Conservation (phyloP, 2,797 vertebrate species). For the Hylomyscus alleni region DNA sequence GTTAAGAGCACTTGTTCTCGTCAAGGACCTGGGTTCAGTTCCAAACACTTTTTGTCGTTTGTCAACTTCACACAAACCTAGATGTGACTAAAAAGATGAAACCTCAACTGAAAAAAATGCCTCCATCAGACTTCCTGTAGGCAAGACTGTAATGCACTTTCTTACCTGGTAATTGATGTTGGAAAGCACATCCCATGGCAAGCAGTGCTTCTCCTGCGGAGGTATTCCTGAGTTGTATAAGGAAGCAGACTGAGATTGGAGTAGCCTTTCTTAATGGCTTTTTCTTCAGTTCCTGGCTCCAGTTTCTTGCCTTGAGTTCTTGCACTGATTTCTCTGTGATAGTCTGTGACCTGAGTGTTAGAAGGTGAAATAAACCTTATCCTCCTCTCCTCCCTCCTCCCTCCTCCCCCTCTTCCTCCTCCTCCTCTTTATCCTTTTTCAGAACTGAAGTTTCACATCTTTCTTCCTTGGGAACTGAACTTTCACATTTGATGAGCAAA, state of each 20-base stretch:
- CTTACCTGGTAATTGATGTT: not conserved
- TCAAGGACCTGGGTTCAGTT: not conserved
- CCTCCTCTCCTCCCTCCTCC: too few relatives aligned
- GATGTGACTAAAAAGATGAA: not conserved
- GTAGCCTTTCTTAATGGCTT: not conserved
- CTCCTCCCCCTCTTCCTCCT: not conserved
- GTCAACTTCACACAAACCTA: too few relatives aligned
- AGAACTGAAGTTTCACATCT: conserved; percentile 3
- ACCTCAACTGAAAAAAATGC: not conserved
- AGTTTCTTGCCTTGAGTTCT: not conserved
- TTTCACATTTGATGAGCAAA: conserved; percentile 34
- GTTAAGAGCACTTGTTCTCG: not conserved
- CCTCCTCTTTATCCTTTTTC: not conserved
- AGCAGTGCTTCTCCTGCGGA: not conserved
- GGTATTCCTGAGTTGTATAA: not conserved
- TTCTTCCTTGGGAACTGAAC: not conserved
- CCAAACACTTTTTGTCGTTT: not conserved
- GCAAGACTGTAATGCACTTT: not conserved
- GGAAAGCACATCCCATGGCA: not conserved
- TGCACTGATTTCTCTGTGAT: not conserved
- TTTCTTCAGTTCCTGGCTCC: not conserved
- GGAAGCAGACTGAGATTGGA: too few relatives aligned
- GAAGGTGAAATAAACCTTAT: not conserved
- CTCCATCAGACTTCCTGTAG: not conserved
- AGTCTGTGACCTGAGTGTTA: not conserved